Percentiles rank a stretch among this genome's conserved stretches.
Evolutionary conservation across 2,113 vertebrate species (phyloP).

Genomic region (Protobothrops mucrosquamatus): DNA sequence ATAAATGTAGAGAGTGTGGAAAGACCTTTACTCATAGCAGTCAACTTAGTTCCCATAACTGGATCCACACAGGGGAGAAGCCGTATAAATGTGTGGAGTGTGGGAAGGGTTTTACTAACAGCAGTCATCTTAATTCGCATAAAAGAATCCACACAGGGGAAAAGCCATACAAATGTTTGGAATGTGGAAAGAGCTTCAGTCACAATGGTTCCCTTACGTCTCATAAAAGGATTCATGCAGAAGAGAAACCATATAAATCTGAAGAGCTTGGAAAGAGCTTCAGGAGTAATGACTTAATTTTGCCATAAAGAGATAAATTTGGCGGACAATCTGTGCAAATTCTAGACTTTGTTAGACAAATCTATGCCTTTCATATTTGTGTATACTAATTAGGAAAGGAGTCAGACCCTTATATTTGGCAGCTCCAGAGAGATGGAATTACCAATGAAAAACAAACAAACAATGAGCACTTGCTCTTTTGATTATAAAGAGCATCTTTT

Average conservation of each 20-base stretch:
- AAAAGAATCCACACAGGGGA: neutral
- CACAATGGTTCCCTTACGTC: neutral
- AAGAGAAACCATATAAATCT: neutral
- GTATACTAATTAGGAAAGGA: neutral
- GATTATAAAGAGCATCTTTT: neutral
- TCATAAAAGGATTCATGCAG: neutral
- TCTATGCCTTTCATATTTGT: neutral
- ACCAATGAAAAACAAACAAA: neutral
- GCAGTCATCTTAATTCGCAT: neutral
- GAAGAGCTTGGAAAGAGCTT: neutral
- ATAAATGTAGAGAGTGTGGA: neutral
- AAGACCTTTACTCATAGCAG: neutral
- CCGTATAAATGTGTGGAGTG: neutral
- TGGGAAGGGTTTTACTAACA: neutral
- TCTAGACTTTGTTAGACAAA: neutral
- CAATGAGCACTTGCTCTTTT: neutral
- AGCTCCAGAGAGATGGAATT: neutral
- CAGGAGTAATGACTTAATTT: neutral
- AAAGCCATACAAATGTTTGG: neutral
- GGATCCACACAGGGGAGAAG: neutral
- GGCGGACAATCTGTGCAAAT: neutral
- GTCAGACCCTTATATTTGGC: neutral
- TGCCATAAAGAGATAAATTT: neutral
- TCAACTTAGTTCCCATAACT: neutral
- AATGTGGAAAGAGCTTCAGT: neutral